These are phyloP conservation scores for Drosophila parvula DNA, from an alignment of 1,140 invertebrate genomes.

Conservation along the genomic window DNA sequence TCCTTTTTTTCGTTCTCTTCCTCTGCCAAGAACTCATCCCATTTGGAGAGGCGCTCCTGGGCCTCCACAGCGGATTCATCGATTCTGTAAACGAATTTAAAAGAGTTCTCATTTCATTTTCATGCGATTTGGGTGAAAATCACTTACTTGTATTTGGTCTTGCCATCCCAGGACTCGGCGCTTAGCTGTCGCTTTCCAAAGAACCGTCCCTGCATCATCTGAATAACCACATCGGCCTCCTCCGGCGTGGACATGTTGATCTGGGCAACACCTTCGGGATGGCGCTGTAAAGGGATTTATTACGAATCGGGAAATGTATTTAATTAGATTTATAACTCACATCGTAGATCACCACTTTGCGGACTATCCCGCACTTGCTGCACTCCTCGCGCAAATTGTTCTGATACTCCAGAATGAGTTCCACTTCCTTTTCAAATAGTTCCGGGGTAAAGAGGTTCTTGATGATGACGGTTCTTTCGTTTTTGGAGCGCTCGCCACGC, in stretches of 20 bases:
- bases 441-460: constrained; percentile 97
- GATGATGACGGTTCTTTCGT: constrained; percentile 96
- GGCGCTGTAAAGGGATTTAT: constrained; percentile 87
- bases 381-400: constrained; percentile 96
- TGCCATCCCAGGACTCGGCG: constrained; percentile 97
- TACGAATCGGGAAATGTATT: background rate
- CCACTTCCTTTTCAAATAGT: constrained; percentile 95
- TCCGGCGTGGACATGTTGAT: constrained; percentile 95
- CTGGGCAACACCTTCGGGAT: constrained; percentile 97
- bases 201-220: constrained; percentile 95
- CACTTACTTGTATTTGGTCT: constrained; percentile 94
- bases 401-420: constrained; percentile 95
- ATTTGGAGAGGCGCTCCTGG: constrained; percentile 92
- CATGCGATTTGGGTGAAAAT: background rate
- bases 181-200: constrained; percentile 93
- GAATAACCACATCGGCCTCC: constrained; percentile 95
- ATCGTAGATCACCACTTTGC: constrained; percentile 97
- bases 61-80: constrained; percentile 95
- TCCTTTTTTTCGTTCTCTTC: constrained; percentile 45
- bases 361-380: constrained; percentile 95
- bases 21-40: constrained; percentile 92
- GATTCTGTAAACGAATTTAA: constrained; percentile 85
- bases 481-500: constrained; percentile 91
- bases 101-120: background rate
- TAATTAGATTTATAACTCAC: constrained; percentile 86